These are phyloP conservation scores for Odontomachus brunneus DNA, from an alignment of 1,140 invertebrate species.

Conservation along the genomic window DNA sequence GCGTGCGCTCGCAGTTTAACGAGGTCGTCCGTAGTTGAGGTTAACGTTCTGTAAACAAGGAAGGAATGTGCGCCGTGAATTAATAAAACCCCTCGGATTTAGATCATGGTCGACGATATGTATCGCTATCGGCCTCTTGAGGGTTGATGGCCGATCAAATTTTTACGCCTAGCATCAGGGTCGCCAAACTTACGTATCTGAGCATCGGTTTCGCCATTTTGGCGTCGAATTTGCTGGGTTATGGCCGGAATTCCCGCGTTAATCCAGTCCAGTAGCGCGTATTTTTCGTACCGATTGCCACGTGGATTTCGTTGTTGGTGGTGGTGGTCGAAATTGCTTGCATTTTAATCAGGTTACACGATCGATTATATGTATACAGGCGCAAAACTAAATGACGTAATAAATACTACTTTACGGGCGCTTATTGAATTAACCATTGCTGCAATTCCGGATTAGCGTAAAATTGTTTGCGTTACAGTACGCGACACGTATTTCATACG, in stretches of 20 bases:
- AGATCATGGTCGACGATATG: neutral
- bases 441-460: constrained; percentile 30
- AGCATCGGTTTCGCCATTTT: neutral
- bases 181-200: constrained; percentile 8
- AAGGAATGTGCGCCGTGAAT: constrained; percentile 25
- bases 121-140: neutral
- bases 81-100: constrained; percentile 15
- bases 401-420: constrained; percentile 25
- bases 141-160: neutral
- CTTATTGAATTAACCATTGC: constrained; percentile 29
- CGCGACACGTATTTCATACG: neutral
- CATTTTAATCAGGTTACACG: constrained; percentile 24
- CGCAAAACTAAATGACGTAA: constrained; percentile 43
- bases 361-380: constrained; percentile 6
- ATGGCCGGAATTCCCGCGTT: neutral
- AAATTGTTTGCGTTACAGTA: constrained; percentile 2
- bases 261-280: neutral
- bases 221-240: constrained; percentile 1
- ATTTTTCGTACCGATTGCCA: constrained; percentile 1
- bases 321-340: constrained; percentile 20
- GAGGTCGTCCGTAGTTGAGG: constrained; percentile 23
- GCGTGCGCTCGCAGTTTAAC: constrained; percentile 42
- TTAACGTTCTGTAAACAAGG: constrained; percentile 35
- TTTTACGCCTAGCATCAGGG: neutral
- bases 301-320: neutral